Base-by-base conservation (phyloP, 1,140 invertebrate species). In the Cephus cinctus region DNA sequence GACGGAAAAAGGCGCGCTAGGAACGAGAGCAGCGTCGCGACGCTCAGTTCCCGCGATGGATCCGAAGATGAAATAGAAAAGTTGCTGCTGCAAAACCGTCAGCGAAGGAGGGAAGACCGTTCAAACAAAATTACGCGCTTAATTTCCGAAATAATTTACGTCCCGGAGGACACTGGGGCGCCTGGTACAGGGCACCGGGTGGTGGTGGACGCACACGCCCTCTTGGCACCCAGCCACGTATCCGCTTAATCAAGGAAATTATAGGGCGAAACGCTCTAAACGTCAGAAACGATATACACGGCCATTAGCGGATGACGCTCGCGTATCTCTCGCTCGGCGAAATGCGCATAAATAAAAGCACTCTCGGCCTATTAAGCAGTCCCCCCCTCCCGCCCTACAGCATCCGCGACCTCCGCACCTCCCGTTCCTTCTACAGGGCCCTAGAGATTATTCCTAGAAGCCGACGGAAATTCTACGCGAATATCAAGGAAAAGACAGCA, bases 211-310 rank as follows among this genome's bases (percentile, higher is more conserved):
- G 11, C 15, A 4, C 11, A 31, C 18, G 53, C 46, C 40, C 49
- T 41, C 54, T 63, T 59, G 61, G 59, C 61, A 61, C 48, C 55
- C 41, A 42, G 59, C 61, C 59, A 62, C 48, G 48, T 57, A 63
- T 60, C 61, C 62, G 46, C 51, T 63, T 63, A 62, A 63, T 63
- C 60, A 60, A 59, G 60, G 52, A 63, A 63, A 57, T 63, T 63
- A 63, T 62, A 39, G 54, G 54, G 47, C 49, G 56, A 61, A 57
- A 34, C 59, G 59, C 52, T 54, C 53, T 61, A 62, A 61, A 61
- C 40, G 59, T 62, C 59, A 39, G 49, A 20, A 36, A 12, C 34
- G 19, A 18, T 36, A 15, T 36, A 36, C 34, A 12, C 19, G 11
- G 43, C 46, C 44, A 49, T 62, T 62, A 61, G 52, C 31, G 38